Percentiles rank a stretch among this genome's conserved stretches.
Evolutionary conservation across 2,797 vertebrate species (phyloP).

Genomic region (Acanthis flammea): DNA sequence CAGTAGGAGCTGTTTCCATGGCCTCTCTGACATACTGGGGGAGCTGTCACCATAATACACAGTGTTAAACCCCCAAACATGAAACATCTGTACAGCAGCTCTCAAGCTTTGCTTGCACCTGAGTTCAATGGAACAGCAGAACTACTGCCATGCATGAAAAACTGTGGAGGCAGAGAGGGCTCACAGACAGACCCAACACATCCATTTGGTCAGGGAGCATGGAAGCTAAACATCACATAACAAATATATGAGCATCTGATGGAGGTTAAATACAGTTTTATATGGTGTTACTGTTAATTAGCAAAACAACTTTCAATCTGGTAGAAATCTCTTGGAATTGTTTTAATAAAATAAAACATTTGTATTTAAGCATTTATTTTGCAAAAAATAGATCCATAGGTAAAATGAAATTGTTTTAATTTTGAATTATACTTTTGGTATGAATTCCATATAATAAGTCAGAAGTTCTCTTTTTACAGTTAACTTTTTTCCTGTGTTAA

Average conservation of each 20-base stretch:
- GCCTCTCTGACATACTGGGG: neutral
- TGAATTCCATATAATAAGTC: neutral
- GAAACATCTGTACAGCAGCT: neutral
- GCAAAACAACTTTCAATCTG: neutral
- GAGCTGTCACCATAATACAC: neutral
- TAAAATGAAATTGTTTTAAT: neutral
- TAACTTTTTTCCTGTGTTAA: neutral
- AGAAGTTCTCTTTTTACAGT: neutral
- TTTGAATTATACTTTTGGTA: neutral
- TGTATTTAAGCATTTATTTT: neutral
- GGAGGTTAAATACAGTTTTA: neutral
- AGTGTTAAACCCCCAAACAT: neutral
- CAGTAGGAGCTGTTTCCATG: accelerated
- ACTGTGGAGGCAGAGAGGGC: neutral
- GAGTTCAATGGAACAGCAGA: neutral
- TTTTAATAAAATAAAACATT: neutral
- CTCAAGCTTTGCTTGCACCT: neutral
- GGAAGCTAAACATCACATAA: neutral
- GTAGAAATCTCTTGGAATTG: neutral
- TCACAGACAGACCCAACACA: neutral
- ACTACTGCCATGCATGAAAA: neutral
- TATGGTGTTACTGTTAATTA: neutral
- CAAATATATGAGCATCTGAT: neutral
- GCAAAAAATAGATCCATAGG: neutral
- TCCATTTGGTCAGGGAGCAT: neutral